Base-by-base conservation (phyloP, 2,113 vertebrate genomes). In the Ictidomys tridecemlineatus region DNA sequence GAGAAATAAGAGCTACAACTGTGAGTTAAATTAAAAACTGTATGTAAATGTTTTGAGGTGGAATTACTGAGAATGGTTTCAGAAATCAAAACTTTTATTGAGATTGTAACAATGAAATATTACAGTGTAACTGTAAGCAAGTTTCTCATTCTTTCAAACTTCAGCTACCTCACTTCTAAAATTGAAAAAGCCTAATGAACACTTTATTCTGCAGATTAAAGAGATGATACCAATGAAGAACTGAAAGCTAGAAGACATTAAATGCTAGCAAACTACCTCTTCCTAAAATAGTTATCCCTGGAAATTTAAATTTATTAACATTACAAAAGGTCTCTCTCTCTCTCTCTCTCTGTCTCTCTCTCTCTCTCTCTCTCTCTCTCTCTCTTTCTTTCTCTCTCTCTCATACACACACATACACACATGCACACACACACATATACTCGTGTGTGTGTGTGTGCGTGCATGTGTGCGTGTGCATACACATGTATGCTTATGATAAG, bases 181-280 rank as follows among this genome's bases (percentile, higher is more conserved):
- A 53, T 0, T 26, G 53, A 88, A 34, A 73, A 72, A 4, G 65
- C 1, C 30, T 48, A 92, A 82, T 72, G 5, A 77, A 34, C 18
- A 80, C 22, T 87, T 83, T 53, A 92, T 91, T 90, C 32, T 84
- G 32, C 42, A 37, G 5, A 87, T 74, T 73, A 86, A 92, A 56
- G 4, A 65, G 14, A 28, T 79, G 8, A 85, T 37, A 61, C 11
- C 65, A 10, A 51, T 26, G n/a, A 90, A 10, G 48, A 76, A 20
- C 17, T 26, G 48, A 83, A 82, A 85, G 4, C 18, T 14, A 73
- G 14, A 22, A 69, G 5, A 85, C 30, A 61, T 26, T 88, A 65
- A 86, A 78, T 61, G 17, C 13, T 42, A 79, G 22, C 4, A 74
- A 56, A 45, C 17, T n/a, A 51, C 20, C 3, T 63, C 45, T 94